Conservation (phyloP, 1,140 invertebrate genomes). For the Neotoxoptera formosana region DNA sequence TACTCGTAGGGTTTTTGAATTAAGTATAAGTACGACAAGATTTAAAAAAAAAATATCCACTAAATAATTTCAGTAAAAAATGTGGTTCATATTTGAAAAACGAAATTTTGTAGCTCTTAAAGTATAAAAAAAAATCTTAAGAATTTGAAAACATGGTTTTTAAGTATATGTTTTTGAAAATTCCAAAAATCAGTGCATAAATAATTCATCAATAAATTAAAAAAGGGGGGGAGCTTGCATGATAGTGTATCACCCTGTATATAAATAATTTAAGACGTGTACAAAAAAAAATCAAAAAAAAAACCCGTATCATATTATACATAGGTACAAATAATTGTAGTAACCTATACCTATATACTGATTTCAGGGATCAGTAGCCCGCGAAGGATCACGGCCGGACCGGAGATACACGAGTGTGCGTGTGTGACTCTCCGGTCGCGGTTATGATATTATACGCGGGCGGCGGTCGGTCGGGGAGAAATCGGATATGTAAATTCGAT, state of each 20-base stretch:
- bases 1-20: neutral
- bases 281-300: neutral
- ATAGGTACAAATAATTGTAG: neutral
- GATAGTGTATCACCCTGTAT: neutral
- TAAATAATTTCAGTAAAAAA: too few relatives aligned
- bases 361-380: neutral
- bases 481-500: conserved; percentile 55
- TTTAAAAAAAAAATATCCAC: too few relatives aligned
- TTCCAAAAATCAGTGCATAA: neutral
- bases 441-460: neutral
- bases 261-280: neutral
- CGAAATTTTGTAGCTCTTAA: too few relatives aligned
- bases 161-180: neutral
- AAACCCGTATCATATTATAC: neutral
- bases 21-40: neutral
- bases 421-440: neutral
- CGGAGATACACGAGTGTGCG: neutral
- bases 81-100: too few relatives aligned
- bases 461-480: neutral
- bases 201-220: neutral
- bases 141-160: too few relatives aligned
- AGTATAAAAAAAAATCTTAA: neutral
- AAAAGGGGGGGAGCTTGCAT: neutral
- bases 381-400: neutral
- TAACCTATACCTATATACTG: neutral